These are phyloP conservation scores for Plebejus argus DNA, from an alignment of 2,888 invertebrate genomes.

Conservation along the genomic window DNA sequence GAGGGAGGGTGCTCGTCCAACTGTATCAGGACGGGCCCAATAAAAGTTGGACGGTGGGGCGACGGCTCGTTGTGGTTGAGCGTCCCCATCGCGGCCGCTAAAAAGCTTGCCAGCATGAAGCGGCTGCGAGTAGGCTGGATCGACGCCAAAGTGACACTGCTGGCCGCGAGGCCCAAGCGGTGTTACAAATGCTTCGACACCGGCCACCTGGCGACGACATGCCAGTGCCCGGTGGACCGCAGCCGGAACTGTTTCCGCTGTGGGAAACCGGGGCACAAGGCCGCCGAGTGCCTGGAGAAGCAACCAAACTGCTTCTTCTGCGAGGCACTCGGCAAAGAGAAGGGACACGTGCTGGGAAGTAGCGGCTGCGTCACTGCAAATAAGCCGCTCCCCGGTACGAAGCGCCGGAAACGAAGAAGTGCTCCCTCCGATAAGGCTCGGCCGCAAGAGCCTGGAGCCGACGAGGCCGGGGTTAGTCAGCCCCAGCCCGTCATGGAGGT, in stretches of 20 bases:
- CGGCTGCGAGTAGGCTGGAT: not conserved
- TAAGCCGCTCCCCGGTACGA: no score
- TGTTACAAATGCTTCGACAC: slow-evolving; percentile 14
- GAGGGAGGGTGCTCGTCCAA: slow-evolving; percentile 22
- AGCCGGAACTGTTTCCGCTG: slow-evolving; percentile 26
- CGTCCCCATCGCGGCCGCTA: not conserved
- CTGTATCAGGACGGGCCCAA: slow-evolving; percentile 8
- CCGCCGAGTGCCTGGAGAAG: not conserved
- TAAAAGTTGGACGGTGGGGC: not conserved
- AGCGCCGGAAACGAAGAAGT: no score
- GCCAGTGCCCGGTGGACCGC: slow-evolving; percentile 17
- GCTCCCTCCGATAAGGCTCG: no score
- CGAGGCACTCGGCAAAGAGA: not conserved
- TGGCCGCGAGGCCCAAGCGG: slow-evolving; percentile 25
- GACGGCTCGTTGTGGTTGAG: not conserved
- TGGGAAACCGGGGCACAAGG: slow-evolving; percentile 25
- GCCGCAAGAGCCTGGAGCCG: no score
- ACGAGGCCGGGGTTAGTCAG: no score
- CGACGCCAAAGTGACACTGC: slow-evolving; percentile 29
- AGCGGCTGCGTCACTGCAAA: not conserved
- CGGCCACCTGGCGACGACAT: slow-evolving; percentile 8
- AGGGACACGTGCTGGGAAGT: not conserved
- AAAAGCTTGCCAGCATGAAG: not conserved
- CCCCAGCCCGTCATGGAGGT: no score
- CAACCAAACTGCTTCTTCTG: not conserved